Percentiles rank a stretch among this genome's conserved stretches.
phyloP scores from a whole-genome alignment of 35 echinoderm and acorn worm genomes.

The Ophiothrix spiculata region DNA sequence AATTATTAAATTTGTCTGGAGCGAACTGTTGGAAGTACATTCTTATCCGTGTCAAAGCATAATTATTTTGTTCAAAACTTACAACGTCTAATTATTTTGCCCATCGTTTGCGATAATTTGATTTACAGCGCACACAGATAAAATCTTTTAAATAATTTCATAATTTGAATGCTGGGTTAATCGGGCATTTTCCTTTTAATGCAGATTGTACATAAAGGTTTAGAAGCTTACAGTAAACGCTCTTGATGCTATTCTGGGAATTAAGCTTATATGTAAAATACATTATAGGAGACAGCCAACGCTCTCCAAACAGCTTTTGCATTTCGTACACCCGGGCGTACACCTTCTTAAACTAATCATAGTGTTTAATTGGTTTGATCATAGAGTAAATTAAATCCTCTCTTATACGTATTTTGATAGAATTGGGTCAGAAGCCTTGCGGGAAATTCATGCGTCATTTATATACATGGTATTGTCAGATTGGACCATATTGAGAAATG shows the following conservation, averaged over 20 bases:
- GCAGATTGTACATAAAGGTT: not conserved
- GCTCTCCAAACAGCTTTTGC: not conserved
- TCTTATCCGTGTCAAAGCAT: too few species aligned
- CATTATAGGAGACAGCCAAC: not conserved
- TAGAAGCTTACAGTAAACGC: not conserved
- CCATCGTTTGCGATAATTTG: too few species aligned
- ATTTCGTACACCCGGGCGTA: not conserved
- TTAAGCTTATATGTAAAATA: not conserved
- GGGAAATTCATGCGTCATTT: not conserved
- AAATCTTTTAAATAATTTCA: too few species aligned
- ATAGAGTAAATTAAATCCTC: not conserved
- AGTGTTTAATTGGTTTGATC: slow-evolving; percentile 10
- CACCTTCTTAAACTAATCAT: not conserved
- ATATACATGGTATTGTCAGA: too few species aligned
- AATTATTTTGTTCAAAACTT: too few species aligned
- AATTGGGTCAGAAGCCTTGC: not conserved
- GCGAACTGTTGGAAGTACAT: too few species aligned
- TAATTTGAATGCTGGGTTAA: too few species aligned
- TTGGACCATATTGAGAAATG: too few species aligned
- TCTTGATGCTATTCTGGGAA: not conserved
- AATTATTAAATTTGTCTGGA: too few species aligned
- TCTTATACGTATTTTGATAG: not conserved
- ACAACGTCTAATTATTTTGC: too few species aligned
- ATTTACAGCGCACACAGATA: too few species aligned
- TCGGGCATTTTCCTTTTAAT: slow-evolving; percentile 6